These are phyloP conservation scores for Caerostris darwini DNA, from an alignment of 1,140 invertebrate species.

Conservation along the genomic window DNA sequence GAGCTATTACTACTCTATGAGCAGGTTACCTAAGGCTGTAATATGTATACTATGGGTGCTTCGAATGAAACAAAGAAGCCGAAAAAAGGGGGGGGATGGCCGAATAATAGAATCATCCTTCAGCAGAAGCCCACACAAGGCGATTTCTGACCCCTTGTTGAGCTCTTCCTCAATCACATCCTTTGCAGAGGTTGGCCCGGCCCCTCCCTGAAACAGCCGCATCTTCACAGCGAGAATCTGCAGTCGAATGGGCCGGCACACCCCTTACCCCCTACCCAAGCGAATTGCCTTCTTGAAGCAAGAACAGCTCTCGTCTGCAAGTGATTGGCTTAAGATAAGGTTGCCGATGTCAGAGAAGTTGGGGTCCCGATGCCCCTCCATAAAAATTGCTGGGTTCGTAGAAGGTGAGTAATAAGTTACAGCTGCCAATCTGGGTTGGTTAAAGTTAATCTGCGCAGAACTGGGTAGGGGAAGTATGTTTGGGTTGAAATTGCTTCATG, in stretches of 20 bases:
- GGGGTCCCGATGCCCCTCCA: background rate
- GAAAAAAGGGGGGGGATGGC: background rate
- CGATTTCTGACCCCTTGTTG: slow-evolving; percentile 37
- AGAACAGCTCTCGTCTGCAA: background rate
- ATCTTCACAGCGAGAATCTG: background rate
- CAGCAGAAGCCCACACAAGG: slow-evolving; percentile 42
- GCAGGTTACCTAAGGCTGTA: no score
- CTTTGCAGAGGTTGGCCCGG: background rate
- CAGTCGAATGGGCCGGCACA: background rate
- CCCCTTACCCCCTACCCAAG: background rate
- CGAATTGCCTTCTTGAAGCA: background rate
- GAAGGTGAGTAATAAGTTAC: background rate
- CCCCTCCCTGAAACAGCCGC: background rate
- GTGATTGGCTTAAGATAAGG: slow-evolving; percentile 8
- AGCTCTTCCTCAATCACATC: background rate
- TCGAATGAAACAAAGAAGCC: background rate
- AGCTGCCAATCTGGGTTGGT: background rate
- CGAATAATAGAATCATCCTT: background rate
- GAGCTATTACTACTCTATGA: no score
- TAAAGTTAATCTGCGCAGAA: background rate
- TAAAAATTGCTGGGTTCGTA: background rate
- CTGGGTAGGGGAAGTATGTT: background rate
- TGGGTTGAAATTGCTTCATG: background rate
- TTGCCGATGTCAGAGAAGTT: background rate
- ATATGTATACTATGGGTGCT: no score